Evolutionary conservation across 35 echinoderm and acorn worm species (phyloP), one percentile per base, ranked within the genome.

Genomic region (Acanthaster planci): DNA sequence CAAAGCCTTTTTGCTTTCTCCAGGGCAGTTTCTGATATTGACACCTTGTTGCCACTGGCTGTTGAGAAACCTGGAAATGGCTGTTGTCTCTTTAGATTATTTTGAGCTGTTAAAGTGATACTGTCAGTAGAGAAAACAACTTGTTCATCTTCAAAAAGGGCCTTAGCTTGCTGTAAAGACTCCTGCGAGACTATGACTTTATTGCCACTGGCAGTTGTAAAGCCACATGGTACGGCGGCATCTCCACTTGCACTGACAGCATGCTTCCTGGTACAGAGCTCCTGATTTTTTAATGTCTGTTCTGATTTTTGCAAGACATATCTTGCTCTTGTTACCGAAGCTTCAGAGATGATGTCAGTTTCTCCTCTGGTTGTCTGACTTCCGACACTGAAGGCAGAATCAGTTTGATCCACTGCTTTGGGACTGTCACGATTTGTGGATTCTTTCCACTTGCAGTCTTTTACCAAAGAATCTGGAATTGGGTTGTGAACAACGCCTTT

Each of bases 121-220:
- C 18, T 17, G 4, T 68, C 60, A 6, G n/a, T 18, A 35, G 60
- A 3, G 17, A 68, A 37, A 6, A 4, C 42, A 4, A 27, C 79
- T 16, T 53, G 59, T 9, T 38, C 77, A 82, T 88, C 78, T 23
- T 27, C 52, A 16, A 81, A 17, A 18, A 81, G 31, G 27, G 15
- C 17, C 36, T 72, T 80, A 16, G 78, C 86, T 31, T 12, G 57
- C 39, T 19, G 44, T 67, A 81, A 30, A 44, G 78, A 30, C 14
- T 22, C 38, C 15, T 42, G 80, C 42, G 60, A 78, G 14, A 90
- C 56, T 0, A 47, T 15, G 7, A 90, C 81, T 60, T 84, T 84
- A 19, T 42, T 88, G 18, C 86, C 78, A 9, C 86, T 79, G 55
- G 58, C 86, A 60, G 77, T 88, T 40, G 78, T 54, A 38, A 88